Evolutionary conservation across 2,888 invertebrate genomes (phyloP).

Genomic region (Cheiracanthium punctorium): DNA sequence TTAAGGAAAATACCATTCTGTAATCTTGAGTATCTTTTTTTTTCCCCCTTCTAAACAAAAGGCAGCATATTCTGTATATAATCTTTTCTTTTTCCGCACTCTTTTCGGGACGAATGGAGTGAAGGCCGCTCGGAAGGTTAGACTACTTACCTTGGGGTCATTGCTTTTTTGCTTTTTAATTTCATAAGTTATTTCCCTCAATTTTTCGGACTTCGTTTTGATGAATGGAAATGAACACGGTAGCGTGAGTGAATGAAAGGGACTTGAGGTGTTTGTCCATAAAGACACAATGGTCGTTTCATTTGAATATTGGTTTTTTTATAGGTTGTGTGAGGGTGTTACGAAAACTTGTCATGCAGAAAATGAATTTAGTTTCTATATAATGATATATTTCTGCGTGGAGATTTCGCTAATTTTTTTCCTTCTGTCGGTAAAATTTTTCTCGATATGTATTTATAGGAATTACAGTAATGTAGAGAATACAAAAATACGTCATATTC

Average conservation of each 20-base stretch:
- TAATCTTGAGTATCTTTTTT: background rate
- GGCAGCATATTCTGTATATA: background rate
- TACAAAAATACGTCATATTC: too few relatives aligned
- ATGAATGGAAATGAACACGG: background rate
- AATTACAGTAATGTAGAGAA: too few relatives aligned
- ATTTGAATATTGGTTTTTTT: too few relatives aligned
- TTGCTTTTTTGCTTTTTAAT: background rate
- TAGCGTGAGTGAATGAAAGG: background rate
- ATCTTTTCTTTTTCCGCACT: background rate
- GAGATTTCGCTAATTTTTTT: too few relatives aligned
- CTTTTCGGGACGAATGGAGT: constrained; percentile 29
- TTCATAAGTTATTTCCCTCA: background rate
- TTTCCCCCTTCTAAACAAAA: background rate
- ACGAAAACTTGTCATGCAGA: too few relatives aligned
- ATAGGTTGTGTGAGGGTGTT: too few relatives aligned
- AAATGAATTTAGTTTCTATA: too few relatives aligned
- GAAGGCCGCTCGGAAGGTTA: constrained; percentile 49
- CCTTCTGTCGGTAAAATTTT: too few relatives aligned
- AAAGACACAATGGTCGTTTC: too few relatives aligned
- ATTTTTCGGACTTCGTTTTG: background rate
- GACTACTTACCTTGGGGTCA: constrained; percentile 30
- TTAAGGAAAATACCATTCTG: background rate
- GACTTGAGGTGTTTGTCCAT: background rate
- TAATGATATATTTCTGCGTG: too few relatives aligned
- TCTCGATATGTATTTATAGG: too few relatives aligned